phyloP scores from a whole-genome alignment of 92 coral and sea anemone species.

The Zoanthus solanderi region DNA sequence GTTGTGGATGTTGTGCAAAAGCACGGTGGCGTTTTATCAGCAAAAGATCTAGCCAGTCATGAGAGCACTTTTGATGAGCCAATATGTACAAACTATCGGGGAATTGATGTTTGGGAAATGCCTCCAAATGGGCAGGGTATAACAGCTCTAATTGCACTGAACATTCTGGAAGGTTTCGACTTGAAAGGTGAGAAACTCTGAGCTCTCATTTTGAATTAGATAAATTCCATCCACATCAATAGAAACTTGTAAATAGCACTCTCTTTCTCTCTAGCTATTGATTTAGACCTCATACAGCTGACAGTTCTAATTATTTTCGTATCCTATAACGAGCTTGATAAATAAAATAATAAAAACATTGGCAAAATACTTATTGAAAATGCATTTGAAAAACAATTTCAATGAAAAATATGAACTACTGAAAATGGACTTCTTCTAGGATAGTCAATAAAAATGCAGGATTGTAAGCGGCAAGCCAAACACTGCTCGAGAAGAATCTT shows the following conservation, averaged over 20 bases:
- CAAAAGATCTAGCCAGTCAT: conserved; percentile 82
- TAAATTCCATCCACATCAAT: background rate
- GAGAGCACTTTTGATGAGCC: conserved; percentile 88
- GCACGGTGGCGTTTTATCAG: conserved; percentile 86
- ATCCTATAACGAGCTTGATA: no score
- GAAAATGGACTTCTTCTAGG: background rate
- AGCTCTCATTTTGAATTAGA: background rate
- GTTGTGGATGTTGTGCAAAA: conserved; percentile 86
- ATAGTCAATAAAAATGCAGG: background rate
- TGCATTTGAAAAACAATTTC: background rate
- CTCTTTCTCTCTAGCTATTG: background rate
- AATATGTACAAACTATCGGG: conserved; percentile 80
- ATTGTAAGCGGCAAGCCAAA: background rate
- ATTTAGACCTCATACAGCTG: no score
- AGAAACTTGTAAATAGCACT: background rate
- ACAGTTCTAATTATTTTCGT: no score
- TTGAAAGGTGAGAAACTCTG: conserved; percentile 66
- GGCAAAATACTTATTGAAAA: background rate
- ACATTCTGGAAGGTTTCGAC: conserved; percentile 89
- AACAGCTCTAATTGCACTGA: conserved; percentile 86
- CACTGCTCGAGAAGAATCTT: background rate
- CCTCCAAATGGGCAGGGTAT: conserved; percentile 99
- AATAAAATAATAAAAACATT: no score
- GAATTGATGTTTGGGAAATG: conserved; percentile 95
- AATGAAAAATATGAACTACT: background rate